phyloP scores from a whole-genome alignment of 2,888 invertebrate species.

The Eugnorisma glareosa region DNA sequence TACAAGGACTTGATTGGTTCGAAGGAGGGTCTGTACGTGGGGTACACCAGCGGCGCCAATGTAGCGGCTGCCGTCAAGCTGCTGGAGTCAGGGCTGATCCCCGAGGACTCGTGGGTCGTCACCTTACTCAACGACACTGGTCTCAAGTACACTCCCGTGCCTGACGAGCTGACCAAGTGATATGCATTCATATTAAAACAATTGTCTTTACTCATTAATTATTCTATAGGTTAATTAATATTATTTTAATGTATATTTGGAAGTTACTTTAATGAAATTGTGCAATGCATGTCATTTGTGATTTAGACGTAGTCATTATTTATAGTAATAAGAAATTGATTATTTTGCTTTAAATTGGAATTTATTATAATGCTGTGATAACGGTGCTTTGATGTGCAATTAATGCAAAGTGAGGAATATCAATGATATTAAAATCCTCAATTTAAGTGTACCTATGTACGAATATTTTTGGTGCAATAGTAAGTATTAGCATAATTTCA shows the following conservation, averaged over 20 bases:
- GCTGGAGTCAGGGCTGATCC: conserved; percentile 81
- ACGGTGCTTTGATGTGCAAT: conserved; percentile 1
- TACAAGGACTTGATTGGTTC: conserved; percentile 82
- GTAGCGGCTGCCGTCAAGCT: conserved; percentile 86
- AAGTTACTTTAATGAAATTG: conserved; percentile 2
- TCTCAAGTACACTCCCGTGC: conserved; percentile 85
- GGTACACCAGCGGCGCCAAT: conserved; percentile 87
- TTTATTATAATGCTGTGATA: conserved; percentile 8
- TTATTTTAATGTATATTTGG: conserved; percentile 2
- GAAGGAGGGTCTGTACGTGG: conserved; percentile 86
- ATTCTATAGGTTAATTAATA: conserved; percentile 11
- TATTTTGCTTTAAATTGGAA: conserved; percentile 28
- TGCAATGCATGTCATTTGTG: conserved; percentile 26
- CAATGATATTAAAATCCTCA: conserved; percentile 13
- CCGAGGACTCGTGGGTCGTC: conserved; percentile 85
- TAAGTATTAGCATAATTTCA: conserved; percentile 16
- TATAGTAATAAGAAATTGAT: conserved; percentile 16
- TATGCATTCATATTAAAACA: background rate
- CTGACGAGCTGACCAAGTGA: conserved; percentile 70
- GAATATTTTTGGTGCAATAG: conserved; percentile 13
- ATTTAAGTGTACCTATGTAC: conserved; percentile 12
- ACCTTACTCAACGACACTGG: conserved; percentile 84
- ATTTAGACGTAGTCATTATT: conserved; percentile 9
- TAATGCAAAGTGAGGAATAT: conserved; percentile 1
- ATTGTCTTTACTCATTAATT: background rate